Base-by-base conservation (phyloP, 2,113 vertebrate genomes). In the Phyllostomus hastatus region DNA sequence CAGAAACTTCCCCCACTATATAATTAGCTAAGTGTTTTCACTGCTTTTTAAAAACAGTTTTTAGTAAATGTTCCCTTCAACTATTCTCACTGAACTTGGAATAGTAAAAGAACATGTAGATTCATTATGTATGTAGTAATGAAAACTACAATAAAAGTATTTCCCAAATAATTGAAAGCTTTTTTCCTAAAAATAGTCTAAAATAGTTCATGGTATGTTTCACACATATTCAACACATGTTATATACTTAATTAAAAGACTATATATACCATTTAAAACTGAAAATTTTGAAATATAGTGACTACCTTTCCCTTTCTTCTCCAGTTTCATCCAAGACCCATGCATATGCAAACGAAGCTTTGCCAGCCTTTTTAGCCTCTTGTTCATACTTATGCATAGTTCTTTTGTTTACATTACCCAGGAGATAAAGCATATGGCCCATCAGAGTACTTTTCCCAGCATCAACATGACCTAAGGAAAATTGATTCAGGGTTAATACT, bases 311-410 rank as follows among this genome's bases (percentile, higher is more conserved):
- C 96, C 99, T 99, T 98, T 99, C 99, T 98, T 99, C 99, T 12
- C 99, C 99, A 35, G 99, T 99, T 98, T 99, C 99, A 97, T 99
- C 99, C 98, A 99, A 98, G 59, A 99, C 99, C 99, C 99, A 99
- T 0, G 99, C 99, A 88, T 99, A 99, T 20, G 99, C 99, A 97
- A 99, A 99, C 0, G 99, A 99, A 81, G 99, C 99, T 97, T 99
- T 99, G 79, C 99, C 99, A 70, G 99, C 99, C 97, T 99, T 99
- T 98, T 99, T 99, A 11, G 99, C 99, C 95, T 99, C 99, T 88
- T 99, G 99, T 96, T 99, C 99, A 0, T 99, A 99, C 98, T 99
- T 99, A 98, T 99, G 99, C 99, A 99, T 99, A 96, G 99, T 99
- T 97, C 99, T 99, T 98, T 99, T 99, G 98, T 99, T 99, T 97